Base-by-base conservation (phyloP, 1,140 invertebrate genomes). In the Euborellia annulipes region DNA sequence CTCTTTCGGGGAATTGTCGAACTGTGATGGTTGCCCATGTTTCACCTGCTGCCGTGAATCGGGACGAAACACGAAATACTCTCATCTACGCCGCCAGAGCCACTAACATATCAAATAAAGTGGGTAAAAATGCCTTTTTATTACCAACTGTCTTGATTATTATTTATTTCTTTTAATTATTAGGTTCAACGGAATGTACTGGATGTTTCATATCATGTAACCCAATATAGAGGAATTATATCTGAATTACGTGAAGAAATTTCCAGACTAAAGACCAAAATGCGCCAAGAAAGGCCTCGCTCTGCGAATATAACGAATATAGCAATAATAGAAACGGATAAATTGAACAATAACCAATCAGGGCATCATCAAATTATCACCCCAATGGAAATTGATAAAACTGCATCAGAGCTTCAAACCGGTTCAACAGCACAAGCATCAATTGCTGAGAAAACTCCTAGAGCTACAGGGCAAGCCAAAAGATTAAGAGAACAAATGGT, bases 21-120 rank as follows among this genome's bases (percentile, higher is more conserved):
- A 84, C 92, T 0, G 88, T 91, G 0, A 96, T 96, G 90, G 88
- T 96, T 46, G 92, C 91, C n/a, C 89, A 96, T 61, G 84, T 95
- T 3, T 84, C 83, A 11, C 85, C 91, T 0, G 78, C 81, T 9
- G 69, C 69, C 11, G 59, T 65, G 1, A 79, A 89, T 51, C 73
- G 82, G 9, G 92, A 96, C 54, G 92, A 96, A 61, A 86, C 85
- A 0, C 74, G 85, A 49, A 96, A 93, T 56, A 97, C 93, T 0
- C 63, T 97, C 3, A 78, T 89, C 36, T 98, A 97, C 63, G 92
- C 92, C 3, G 84, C 91, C 57, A 71, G 90, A 47, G 92, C 93
- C 1, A 87, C 87, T 55, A 80, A 87, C 50, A 95, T 97, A 49
- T 83, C 79, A 1, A 82, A 74, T 49, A 76, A 75, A 60, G 43